Base-by-base conservation (phyloP, 1,140 invertebrate genomes). In the Tribolium castaneum region DNA sequence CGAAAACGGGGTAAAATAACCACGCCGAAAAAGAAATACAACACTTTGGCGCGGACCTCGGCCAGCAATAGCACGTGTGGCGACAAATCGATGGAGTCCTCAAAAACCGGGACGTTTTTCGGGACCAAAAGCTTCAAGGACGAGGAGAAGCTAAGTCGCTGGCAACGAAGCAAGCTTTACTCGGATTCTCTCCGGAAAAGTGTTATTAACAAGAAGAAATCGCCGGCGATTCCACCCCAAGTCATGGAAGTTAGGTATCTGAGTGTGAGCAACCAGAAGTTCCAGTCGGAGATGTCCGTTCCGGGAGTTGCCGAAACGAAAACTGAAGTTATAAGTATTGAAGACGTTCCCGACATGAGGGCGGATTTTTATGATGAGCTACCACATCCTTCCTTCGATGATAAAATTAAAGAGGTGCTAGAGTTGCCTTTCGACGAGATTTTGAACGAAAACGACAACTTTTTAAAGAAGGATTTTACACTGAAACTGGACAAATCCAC, bases 161-260 rank as follows among this genome's bases (percentile, higher is more conserved):
- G 59, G 59, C 59, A 66, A 34, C 35, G 30, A 66, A 25, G 59
- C n/a, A 66, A 66, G 7, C 7, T 35, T 13, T 66, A 66, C 30
- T n/a, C 59, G 6, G 59, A 66, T 22, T 12, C 6, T 1, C 25
- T 66, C n/a, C 5, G 59, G 5, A 34, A 66, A 7, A 66, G 34
- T 4, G 9, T 25, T 14, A n/a, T 30, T 3, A 59, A 25, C 19
- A 59, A 59, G 19, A 30, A 66, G 10, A 66, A 35, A 13, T 7
- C 59, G 10, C 6, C 59, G 30, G n/a, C 9, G 2, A 66, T 66
- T 35, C 59, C 59, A 6, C 59, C 59, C 4, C 59, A 66, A 66
- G 30, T 66, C n/a, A 10, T 66, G n/a, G 59, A 66, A 66, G 30
- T 66, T 10, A 34, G 59, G 16, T 66, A 66, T 35, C 16, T 66